These are phyloP conservation scores for Bothrops alternatus DNA, from an alignment of 2,797 vertebrate genomes.

Conservation along the genomic window DNA sequence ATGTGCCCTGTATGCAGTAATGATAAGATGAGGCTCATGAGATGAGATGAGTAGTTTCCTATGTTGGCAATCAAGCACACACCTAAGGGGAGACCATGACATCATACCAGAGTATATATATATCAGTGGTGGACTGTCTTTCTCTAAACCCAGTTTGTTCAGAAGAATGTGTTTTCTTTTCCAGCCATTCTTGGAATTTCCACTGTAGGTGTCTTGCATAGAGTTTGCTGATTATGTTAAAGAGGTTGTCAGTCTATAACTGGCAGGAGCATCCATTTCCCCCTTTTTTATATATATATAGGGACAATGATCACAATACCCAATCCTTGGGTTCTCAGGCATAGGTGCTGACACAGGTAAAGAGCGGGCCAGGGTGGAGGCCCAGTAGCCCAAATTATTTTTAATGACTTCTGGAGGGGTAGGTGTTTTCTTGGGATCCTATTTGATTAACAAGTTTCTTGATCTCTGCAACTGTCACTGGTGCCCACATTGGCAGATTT, in stretches of 20 bases:
- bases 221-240: not conserved
- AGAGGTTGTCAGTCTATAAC: not conserved
- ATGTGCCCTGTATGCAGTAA: not conserved
- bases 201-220: not conserved
- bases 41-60: not conserved
- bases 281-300: no score
- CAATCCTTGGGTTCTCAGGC: not conserved
- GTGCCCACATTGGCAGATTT: not conserved
- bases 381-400: not conserved
- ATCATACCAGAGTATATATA: no score
- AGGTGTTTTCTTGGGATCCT: not conserved
- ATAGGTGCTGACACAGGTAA: not conserved
- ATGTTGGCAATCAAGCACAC: not conserved
- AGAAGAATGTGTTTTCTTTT: not conserved
- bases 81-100: not conserved
- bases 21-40: not conserved
- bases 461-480: not conserved
- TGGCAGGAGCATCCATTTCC: not conserved
- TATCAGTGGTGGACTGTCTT: not conserved
- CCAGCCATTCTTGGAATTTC: not conserved
- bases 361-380: not conserved
- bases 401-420: not conserved
- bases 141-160: not conserved
- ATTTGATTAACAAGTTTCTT: not conserved
- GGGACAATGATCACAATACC: not conserved